Conservation (phyloP, 2,888 invertebrate species). For the Colletes collaris region DNA sequence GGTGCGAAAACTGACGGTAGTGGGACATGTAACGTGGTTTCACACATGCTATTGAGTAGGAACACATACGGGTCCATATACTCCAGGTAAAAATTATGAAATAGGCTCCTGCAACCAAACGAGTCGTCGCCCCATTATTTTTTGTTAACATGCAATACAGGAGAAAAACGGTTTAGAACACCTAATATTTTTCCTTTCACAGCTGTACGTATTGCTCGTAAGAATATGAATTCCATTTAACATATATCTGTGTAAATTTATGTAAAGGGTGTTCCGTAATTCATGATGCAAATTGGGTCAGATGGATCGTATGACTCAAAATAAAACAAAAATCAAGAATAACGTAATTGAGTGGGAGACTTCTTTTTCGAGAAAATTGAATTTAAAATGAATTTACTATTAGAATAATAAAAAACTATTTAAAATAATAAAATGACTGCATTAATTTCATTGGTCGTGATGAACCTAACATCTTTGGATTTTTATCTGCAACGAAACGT, state of each 20-base stretch:
- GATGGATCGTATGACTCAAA: no score
- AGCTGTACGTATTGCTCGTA: slow-evolving; percentile 11
- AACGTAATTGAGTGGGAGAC: no score
- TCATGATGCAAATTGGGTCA: no score
- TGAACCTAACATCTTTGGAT: no score
- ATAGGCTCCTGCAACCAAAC: slow-evolving; percentile 83
- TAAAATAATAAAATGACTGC: no score
- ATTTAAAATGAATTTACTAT: no score
- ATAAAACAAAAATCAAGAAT: no score
- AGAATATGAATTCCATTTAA: slow-evolving; percentile 11
- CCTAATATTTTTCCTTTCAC: slow-evolving; percentile 34
- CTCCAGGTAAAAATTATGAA: slow-evolving; percentile 83
- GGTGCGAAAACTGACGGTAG: slow-evolving; percentile 82
- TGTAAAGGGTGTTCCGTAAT: no score
- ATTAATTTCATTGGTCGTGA: no score
- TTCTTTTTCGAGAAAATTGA: no score
- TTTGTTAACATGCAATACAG: slow-evolving; percentile 79
- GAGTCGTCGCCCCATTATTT: slow-evolving; percentile 80
- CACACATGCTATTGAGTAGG: slow-evolving; percentile 83
- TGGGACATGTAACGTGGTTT: slow-evolving; percentile 83
- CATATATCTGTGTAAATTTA: background rate
- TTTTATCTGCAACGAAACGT: no score
- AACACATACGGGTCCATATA: slow-evolving; percentile 83
- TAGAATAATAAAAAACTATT: no score
- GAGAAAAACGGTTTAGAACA: slow-evolving; percentile 57